Conservation (phyloP, 2,888 invertebrate genomes). For the Balanococcus diminutus region DNA sequence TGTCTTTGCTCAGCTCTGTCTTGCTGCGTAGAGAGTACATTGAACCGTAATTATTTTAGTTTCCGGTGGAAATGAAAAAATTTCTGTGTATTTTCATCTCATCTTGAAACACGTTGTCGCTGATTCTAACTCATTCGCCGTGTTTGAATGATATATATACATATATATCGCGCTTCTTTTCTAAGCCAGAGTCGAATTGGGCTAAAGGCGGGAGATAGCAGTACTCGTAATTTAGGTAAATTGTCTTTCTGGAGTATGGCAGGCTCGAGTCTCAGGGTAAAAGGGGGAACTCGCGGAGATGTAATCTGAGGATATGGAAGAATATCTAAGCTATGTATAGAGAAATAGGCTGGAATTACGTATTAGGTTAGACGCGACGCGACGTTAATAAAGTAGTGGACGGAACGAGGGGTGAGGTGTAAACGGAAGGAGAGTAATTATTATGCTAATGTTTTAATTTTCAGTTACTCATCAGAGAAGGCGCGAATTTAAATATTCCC, state of each 20-base stretch:
- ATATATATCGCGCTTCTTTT: not conserved
- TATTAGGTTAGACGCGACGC: not conserved
- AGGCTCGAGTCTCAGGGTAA: not conserved
- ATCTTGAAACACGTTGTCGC: not conserved
- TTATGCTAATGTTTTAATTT: constrained; percentile 58
- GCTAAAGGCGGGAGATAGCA: not conserved
- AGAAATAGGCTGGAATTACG: not conserved
- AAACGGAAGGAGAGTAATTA: constrained; percentile 20
- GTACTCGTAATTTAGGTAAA: not conserved
- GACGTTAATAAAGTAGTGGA: not conserved
- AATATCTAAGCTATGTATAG: not conserved
- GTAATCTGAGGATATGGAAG: not conserved
- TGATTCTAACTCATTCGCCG: not conserved
- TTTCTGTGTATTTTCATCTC: not conserved
- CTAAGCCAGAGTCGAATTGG: not conserved
- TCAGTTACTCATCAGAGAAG: constrained; percentile 86
- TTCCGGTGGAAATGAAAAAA: not conserved
- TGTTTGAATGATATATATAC: no score
- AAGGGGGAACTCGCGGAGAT: not conserved
- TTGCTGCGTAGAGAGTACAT: not conserved
- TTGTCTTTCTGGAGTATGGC: not conserved
- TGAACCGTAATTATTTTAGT: constrained; percentile 16
- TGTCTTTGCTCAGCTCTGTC: not conserved
- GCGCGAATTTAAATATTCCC: constrained; percentile 91
- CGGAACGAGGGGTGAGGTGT: not conserved